Evolutionary conservation across 2,113 vertebrate species (phyloP).

Genomic region (Amia ocellicauda): DNA sequence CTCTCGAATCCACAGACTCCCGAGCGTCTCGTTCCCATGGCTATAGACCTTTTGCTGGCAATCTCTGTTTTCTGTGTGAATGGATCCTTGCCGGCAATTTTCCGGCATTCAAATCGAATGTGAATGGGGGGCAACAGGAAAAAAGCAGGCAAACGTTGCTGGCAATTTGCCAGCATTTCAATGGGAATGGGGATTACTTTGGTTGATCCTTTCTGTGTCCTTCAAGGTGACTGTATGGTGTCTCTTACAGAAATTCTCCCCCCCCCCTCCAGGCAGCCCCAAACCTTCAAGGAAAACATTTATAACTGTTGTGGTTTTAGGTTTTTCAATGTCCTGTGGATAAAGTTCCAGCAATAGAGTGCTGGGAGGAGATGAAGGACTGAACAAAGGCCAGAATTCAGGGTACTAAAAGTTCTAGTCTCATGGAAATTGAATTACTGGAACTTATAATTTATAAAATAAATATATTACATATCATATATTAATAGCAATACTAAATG

Average conservation of each 20-base stretch:
- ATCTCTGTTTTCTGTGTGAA: no score
- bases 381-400: conserved; percentile 9
- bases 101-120: no score
- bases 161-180: no score
- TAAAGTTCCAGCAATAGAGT: conserved; percentile 12
- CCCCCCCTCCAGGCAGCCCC: no score
- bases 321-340: conserved; percentile 10
- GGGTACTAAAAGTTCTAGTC: conserved; percentile 5
- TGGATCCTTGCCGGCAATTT: no score
- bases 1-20: no score
- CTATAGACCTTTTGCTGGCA: no score
- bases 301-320: conserved; percentile 3
- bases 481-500: no score
- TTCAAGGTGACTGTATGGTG: conserved; percentile 30
- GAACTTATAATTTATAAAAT: conserved; percentile 12
- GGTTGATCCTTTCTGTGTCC: conserved; percentile 13
- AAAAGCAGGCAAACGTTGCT: no score
- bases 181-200: no score
- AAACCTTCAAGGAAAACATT: conserved; percentile 3
- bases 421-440: conserved; percentile 6
- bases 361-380: background rate
- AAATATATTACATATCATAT: background rate
- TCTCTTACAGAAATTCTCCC: conserved; percentile 23
- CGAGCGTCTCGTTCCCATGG: no score
- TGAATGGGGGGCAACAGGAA: no score